Evolutionary conservation across 2,113 vertebrate species (phyloP), one percentile per base, ranked within the genome.

Genomic region (Cyanistes caeruleus): DNA sequence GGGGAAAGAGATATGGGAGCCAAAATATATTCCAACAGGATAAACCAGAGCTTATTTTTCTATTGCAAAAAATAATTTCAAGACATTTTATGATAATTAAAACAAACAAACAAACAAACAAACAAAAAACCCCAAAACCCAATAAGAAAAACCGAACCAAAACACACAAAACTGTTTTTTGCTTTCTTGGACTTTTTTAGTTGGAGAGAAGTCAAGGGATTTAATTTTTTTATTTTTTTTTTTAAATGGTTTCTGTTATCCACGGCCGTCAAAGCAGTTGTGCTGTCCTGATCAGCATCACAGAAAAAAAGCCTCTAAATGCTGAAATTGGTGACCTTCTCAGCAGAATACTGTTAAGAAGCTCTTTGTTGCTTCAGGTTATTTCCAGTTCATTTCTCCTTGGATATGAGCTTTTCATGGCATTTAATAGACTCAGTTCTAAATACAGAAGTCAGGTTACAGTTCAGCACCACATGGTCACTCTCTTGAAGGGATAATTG

Each of bases 311-410:
- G 59, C 81, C 73, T 95, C 77, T 62, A 89, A 95, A 93, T 82
- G 65, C 28, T 96, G 93, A 90, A 95, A 97, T 90, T 85, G 95
- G 68, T 97, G 96, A 97, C 96, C 95, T 97, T 97, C 96, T 97
- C 82, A 91, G 90, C 35, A 97, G 93, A 95, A 95, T 72, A 62
- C 69, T 92, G 77, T 90, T 94, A 94, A 95, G 95, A 91, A 95
- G 64, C 48, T 94, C 89, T 96, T 96, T 93, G 92, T 96, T 97
- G 95, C 97, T 97, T 93, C 81, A 52, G 96, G 95, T 97, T 95
- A 93, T 97, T 98, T 97, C 78, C 93, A 97, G 81, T 95, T 97
- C 91, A 95, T 94, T 96, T 97, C 80, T 92, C 82, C 79, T 89
- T 93, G 46, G 84, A 92, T 95, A 96, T 97, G 84, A 96, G 93